phyloP scores from a whole-genome alignment of 2,113 vertebrate species.

The Galemys pyrenaicus region DNA sequence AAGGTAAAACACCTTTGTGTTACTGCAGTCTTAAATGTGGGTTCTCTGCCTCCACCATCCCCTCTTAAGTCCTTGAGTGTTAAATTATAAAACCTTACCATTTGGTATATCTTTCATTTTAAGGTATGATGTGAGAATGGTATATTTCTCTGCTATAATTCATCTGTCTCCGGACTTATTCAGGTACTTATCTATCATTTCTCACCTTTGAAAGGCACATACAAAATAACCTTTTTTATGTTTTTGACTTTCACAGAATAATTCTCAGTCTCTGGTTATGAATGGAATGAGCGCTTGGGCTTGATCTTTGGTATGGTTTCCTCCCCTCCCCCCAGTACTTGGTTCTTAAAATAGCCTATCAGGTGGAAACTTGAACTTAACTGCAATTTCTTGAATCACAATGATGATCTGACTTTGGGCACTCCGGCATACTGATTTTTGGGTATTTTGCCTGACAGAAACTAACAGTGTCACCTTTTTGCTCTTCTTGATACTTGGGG shows the following conservation, averaged over 20 bases:
- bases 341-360: background rate
- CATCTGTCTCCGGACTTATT: background rate
- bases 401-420: background rate
- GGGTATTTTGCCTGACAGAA: background rate
- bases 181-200: background rate
- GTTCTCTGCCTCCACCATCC: background rate
- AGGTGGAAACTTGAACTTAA: conserved; percentile 8
- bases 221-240: conserved; percentile 5
- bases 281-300: background rate
- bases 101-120: conserved; percentile 19
- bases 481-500: conserved; percentile 20
- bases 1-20: background rate
- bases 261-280: background rate
- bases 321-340: background rate
- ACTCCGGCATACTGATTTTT: background rate
- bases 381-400: background rate
- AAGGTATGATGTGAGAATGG: background rate
- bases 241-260: conserved; percentile 2
- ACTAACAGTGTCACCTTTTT: background rate
- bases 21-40: background rate
- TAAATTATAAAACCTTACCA: background rate
- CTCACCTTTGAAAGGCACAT: background rate
- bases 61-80: background rate
- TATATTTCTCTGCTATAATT: conserved; percentile 9
- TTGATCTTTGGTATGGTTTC: background rate